Evolutionary conservation across 2,888 invertebrate species (phyloP).

Genomic region (Brachynemurus nebulosus): DNA sequence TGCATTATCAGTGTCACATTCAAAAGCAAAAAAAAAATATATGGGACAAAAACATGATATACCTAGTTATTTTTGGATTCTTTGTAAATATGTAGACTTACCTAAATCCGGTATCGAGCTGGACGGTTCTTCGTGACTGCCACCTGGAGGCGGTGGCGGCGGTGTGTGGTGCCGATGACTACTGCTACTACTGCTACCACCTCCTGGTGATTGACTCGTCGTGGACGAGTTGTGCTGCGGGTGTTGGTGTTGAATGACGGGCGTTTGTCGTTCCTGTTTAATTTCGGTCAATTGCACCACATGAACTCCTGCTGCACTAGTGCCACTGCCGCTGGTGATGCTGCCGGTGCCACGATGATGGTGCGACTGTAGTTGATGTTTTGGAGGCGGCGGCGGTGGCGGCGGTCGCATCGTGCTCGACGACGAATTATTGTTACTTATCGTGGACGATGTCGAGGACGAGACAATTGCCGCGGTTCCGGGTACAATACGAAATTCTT

Average conservation of each 20-base stretch:
- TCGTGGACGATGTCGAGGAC: conserved; percentile 11
- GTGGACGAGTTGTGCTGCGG: conserved; percentile 20
- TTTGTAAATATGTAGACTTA: too few species aligned
- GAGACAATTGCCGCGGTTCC: conserved; percentile 14
- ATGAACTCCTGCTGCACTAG: too few species aligned
- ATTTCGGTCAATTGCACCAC: conserved; percentile 1
- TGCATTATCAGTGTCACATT: too few species aligned
- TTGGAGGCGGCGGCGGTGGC: conserved; percentile 35
- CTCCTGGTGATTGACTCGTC: too few species aligned
- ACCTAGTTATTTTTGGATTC: too few species aligned
- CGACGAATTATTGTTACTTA: conserved; percentile 21
- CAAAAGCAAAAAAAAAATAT: too few species aligned
- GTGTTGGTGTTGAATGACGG: conserved; percentile 13
- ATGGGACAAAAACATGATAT: too few species aligned
- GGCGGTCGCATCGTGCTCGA: conserved; percentile 43
- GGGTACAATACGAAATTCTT: conserved; percentile 28
- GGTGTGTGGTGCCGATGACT: conserved; percentile 5
- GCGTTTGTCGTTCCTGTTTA: conserved; percentile 1
- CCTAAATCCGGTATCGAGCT: conserved; percentile 82
- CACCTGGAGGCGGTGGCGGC: conserved; percentile 12
- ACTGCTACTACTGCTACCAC: too few species aligned
- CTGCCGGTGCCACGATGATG: too few species aligned
- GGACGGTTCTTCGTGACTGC: conserved; percentile 61
- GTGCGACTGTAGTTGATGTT: conserved; percentile 6
- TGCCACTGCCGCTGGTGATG: neutral